Percentiles rank a stretch among this genome's conserved stretches.
Evolutionary conservation across 2,888 invertebrate species (phyloP).

Genomic region (Platerodrilus igneus): DNA sequence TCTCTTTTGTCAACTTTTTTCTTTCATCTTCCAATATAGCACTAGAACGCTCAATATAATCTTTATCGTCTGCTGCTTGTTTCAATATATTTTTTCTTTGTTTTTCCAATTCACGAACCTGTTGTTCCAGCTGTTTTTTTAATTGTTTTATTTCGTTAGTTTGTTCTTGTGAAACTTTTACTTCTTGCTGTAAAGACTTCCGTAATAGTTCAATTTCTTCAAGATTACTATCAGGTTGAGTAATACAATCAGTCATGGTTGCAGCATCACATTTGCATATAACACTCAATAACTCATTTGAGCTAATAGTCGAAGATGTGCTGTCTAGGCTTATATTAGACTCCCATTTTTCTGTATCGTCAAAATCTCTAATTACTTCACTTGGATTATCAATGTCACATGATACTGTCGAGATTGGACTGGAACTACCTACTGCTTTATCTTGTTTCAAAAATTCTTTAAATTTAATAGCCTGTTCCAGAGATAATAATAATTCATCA

Average conservation of each 20-base stretch:
- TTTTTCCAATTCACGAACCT: slow-evolving; percentile 53
- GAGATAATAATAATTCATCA: slow-evolving; percentile 13
- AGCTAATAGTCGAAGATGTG: neutral
- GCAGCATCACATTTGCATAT: slow-evolving; percentile 22
- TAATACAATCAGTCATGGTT: slow-evolving; percentile 21
- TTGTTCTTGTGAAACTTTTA: slow-evolving; percentile 53
- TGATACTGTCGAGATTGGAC: slow-evolving; percentile 27
- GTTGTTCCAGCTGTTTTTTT: slow-evolving; percentile 46
- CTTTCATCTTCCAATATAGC: slow-evolving; percentile 59
- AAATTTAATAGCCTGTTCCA: slow-evolving; percentile 15
- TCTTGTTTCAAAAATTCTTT: slow-evolving; percentile 9
- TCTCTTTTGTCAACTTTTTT: slow-evolving; percentile 59
- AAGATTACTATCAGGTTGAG: slow-evolving; percentile 46
- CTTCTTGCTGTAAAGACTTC: slow-evolving; percentile 60
- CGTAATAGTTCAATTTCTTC: slow-evolving; percentile 55
- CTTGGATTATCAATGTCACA: slow-evolving; percentile 21
- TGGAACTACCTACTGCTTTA: slow-evolving; percentile 2
- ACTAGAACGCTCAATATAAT: slow-evolving; percentile 57
- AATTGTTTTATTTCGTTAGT: slow-evolving; percentile 48
- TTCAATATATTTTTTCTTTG: slow-evolving; percentile 51
- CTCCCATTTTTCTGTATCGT: slow-evolving; percentile 25
- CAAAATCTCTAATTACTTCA: slow-evolving; percentile 5
- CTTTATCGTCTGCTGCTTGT: slow-evolving; percentile 61
- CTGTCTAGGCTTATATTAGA: neutral
- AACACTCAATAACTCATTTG: neutral